Percentiles rank a stretch among this genome's conserved stretches.
Conservation (phyloP, 2,888 invertebrate species). For the Agonopterix subpropinquella region DNA sequence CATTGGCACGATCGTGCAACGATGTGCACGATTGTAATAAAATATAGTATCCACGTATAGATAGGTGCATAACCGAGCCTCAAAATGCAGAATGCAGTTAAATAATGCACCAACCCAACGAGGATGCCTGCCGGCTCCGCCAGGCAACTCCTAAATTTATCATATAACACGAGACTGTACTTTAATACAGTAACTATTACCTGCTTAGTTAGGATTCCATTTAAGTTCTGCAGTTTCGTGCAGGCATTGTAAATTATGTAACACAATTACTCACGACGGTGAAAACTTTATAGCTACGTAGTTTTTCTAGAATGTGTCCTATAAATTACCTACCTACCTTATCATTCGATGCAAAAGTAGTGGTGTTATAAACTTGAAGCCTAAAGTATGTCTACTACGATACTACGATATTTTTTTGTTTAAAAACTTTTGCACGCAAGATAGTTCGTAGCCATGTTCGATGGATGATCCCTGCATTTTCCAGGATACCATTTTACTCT, state of each 20-base stretch:
- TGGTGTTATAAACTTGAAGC: no score
- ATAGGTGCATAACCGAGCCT: conserved; percentile 1
- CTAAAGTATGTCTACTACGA: no score
- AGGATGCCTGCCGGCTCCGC: conserved; percentile 13
- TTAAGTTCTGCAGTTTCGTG: conserved; percentile 8
- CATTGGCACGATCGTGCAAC: conserved; percentile 6
- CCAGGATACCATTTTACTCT: no score
- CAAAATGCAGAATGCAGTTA: conserved; percentile 29
- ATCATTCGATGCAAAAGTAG: no score
- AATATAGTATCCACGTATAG: not conserved
- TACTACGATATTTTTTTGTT: no score
- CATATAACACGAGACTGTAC: conserved; percentile 14
- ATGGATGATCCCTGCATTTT: no score
- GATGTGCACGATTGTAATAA: conserved; percentile 2
- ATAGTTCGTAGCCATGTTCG: no score
- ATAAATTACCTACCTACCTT: no score
- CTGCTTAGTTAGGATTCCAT: conserved; percentile 2
- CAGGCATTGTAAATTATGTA: conserved; percentile 3
- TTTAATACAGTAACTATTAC: conserved; percentile 6
- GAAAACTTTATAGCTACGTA: no score
- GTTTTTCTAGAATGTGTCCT: no score
- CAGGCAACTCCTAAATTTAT: conserved; percentile 25
- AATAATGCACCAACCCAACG: conserved; percentile 34
- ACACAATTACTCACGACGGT: no score
- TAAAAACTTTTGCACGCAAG: no score